These are phyloP conservation scores for Apostichopus californicus DNA, from an alignment of 35 echinoderm and acorn worm species.

Conservation along the genomic window DNA sequence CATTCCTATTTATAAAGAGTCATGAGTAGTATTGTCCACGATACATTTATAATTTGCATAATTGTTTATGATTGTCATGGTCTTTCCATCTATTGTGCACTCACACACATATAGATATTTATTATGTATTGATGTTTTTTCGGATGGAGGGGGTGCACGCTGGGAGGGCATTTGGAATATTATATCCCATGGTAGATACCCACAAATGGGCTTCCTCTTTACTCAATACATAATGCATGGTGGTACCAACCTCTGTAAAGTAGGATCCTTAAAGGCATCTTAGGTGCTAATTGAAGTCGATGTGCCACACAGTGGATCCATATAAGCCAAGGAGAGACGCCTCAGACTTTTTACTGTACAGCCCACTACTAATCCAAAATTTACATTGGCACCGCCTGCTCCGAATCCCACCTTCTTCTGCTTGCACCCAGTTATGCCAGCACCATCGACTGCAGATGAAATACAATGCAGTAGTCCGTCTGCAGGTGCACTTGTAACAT, in stretches of 20 bases:
- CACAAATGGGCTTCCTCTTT: not conserved
- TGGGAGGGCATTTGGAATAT: too few relatives aligned
- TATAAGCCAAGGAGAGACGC: conserved; percentile 29
- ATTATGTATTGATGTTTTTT: too few relatives aligned
- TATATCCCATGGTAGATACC: not conserved
- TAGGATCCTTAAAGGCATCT: conserved; percentile 43
- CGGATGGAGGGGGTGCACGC: too few relatives aligned
- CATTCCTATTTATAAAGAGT: not conserved
- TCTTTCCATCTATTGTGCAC: too few relatives aligned
- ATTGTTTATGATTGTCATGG: too few relatives aligned
- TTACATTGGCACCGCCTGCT: conserved; percentile 51
- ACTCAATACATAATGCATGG: too few relatives aligned
- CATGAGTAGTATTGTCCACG: too few relatives aligned
- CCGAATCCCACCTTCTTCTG: conserved; percentile 23
- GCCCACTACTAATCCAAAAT: conserved; percentile 11
- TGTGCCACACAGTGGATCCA: conserved; percentile 42
- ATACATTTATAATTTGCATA: too few relatives aligned
- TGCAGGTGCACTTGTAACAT: too few relatives aligned
- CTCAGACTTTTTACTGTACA: not conserved
- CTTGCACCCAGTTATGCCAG: not conserved
- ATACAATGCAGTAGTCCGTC: too few relatives aligned
- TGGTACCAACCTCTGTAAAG: conserved; percentile 11
- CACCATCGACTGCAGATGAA: too few relatives aligned
- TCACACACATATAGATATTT: too few relatives aligned
- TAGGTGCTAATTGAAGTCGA: conserved; percentile 25